phyloP scores from a whole-genome alignment of 1,140 invertebrate species.

The Hesperophylax magnus region DNA sequence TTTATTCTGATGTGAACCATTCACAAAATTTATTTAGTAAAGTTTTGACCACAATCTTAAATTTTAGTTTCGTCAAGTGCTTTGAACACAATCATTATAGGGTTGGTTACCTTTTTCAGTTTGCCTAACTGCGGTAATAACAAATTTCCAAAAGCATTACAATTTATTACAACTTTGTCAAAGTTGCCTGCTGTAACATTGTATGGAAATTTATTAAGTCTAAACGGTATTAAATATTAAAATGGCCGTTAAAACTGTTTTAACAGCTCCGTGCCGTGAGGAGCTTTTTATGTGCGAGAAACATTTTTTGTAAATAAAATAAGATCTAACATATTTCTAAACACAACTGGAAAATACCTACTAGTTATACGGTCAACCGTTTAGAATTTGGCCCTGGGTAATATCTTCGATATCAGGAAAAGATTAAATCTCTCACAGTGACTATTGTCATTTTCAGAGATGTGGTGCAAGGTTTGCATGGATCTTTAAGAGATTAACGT shows the following conservation, averaged over 20 bases:
- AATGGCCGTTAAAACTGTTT: conserved; percentile 28
- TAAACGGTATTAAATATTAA: conserved; percentile 27
- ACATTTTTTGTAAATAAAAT: conserved; percentile 21
- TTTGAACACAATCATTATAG: no score
- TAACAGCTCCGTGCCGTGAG: conserved; percentile 22
- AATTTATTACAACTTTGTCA: conserved; percentile 29
- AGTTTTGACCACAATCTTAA: no score
- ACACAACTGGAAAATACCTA: conserved; percentile 29
- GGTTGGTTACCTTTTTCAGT: background rate
- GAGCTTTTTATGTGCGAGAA: background rate
- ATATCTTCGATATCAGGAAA: no score
- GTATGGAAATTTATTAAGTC: conserved; percentile 16
- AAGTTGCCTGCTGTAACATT: conserved; percentile 13
- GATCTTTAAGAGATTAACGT: no score
- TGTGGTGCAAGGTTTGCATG: no score
- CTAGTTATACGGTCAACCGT: background rate
- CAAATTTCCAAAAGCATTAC: conserved; percentile 29
- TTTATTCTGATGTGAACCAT: background rate
- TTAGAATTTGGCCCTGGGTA: background rate
- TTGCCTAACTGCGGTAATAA: background rate
- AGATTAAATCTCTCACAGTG: no score
- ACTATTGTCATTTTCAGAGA: no score
- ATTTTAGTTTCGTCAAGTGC: no score
- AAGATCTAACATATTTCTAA: background rate
- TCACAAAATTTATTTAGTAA: no score